phyloP scores from a whole-genome alignment of 2,113 vertebrate species.

The Podarcis cretensis region DNA sequence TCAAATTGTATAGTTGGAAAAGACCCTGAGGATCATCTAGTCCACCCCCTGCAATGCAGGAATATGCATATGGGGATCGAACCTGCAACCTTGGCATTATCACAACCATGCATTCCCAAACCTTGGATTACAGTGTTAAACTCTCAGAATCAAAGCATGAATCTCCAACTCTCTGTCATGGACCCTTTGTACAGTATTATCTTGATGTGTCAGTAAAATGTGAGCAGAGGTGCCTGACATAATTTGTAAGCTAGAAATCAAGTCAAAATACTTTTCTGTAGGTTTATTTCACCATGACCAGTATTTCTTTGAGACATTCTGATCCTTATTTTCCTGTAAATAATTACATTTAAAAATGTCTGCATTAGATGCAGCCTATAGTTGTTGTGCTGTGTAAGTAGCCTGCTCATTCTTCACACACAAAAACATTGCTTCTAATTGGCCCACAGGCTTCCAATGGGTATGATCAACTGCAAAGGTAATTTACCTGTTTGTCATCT shows the following conservation, averaged over 20 bases:
- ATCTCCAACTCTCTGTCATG: neutral
- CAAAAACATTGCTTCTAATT: neutral
- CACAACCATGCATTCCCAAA: too few species aligned
- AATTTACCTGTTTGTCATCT: neutral
- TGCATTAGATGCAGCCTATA: neutral
- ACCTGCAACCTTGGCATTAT: too few species aligned
- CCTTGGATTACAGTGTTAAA: neutral
- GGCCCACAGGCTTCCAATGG: neutral
- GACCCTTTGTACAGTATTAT: neutral
- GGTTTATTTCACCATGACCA: neutral
- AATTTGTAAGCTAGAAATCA: neutral
- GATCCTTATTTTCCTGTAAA: neutral
- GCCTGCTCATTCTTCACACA: neutral
- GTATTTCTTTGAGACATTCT: neutral
- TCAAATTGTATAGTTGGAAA: too few species aligned
- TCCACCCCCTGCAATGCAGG: too few species aligned
- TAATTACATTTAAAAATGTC: conserved; percentile 17
- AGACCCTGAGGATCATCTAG: too few species aligned
- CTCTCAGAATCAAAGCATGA: too few species aligned
- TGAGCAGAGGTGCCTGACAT: neutral
- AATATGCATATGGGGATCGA: too few species aligned
- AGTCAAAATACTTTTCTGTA: neutral
- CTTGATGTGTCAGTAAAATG: neutral
- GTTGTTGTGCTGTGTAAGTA: neutral
- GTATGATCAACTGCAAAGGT: neutral